phyloP scores from a whole-genome alignment of 2,888 invertebrate genomes.

The Malacosoma neustria region DNA sequence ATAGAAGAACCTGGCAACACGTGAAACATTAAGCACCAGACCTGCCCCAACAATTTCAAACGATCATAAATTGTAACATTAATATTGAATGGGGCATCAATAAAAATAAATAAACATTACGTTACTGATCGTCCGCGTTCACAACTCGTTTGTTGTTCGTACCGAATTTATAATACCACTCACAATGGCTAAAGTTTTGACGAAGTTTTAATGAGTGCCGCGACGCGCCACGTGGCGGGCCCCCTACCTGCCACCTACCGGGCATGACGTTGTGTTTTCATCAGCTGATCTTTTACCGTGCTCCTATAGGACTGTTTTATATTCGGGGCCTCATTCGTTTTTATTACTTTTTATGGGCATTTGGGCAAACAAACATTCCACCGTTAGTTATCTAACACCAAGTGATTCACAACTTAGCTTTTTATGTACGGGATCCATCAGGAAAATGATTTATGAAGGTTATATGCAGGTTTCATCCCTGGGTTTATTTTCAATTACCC shows the following conservation, averaged over 20 bases:
- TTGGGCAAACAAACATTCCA: too few relatives aligned
- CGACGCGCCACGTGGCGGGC: not conserved
- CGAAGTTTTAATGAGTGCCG: not conserved
- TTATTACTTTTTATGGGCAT: too few relatives aligned
- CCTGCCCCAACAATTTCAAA: not conserved
- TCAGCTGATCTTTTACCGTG: not conserved
- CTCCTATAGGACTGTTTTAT: too few relatives aligned
- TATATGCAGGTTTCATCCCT: too few relatives aligned
- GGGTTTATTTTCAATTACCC: too few relatives aligned
- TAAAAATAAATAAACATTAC: constrained; percentile 1
- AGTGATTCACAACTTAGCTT: too few relatives aligned
- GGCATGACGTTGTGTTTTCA: not conserved
- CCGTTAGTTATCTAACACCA: too few relatives aligned
- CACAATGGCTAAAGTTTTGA: not conserved
- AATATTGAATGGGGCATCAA: not conserved
- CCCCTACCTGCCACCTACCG: too few relatives aligned
- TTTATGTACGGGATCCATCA: too few relatives aligned
- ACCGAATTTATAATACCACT: not conserved
- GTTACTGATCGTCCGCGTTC: not conserved
- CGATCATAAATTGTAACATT: not conserved
- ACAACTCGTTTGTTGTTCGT: not conserved
- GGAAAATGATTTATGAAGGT: too few relatives aligned
- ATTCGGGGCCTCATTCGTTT: too few relatives aligned
- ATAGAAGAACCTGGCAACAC: too few relatives aligned
- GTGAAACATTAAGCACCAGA: not conserved